Evolutionary conservation across 2,888 invertebrate species (phyloP).

Genomic region (Ennomos erosarius): DNA sequence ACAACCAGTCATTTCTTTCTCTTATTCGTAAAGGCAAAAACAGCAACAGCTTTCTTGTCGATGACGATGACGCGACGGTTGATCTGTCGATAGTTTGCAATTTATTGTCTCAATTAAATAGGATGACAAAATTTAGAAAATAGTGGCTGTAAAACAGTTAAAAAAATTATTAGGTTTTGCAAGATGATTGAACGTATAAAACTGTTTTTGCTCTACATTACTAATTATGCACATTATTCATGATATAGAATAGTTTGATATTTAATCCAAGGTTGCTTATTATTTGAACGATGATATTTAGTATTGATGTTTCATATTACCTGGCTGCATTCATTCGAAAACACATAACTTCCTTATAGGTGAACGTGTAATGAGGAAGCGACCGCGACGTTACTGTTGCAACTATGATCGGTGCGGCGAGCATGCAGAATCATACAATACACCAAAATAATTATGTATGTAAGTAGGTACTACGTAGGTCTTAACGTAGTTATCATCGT

Average conservation of each 20-base stretch:
- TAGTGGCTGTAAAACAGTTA: too few relatives aligned
- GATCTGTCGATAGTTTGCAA: slow-evolving; percentile 50
- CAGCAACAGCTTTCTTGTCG: slow-evolving; percentile 67
- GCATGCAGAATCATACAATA: slow-evolving; percentile 47
- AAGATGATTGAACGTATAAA: too few relatives aligned
- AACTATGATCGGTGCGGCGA: slow-evolving; percentile 46
- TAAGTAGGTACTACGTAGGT: too few relatives aligned
- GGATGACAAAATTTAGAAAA: background rate
- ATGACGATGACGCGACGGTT: slow-evolving; percentile 36
- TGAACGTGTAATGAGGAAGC: slow-evolving; percentile 60
- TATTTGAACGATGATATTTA: background rate
- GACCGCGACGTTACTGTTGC: slow-evolving; percentile 36
- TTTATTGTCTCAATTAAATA: slow-evolving; percentile 22
- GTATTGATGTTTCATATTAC: background rate
- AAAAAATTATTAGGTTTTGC: too few relatives aligned
- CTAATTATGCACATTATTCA: too few relatives aligned
- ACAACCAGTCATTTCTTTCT: slow-evolving; percentile 76
- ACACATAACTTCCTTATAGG: slow-evolving; percentile 44
- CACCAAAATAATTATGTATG: too few relatives aligned
- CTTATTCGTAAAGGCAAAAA: slow-evolving; percentile 66
- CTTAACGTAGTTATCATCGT: too few relatives aligned
- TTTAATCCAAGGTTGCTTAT: background rate
- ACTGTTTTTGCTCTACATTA: too few relatives aligned
- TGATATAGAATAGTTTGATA: too few relatives aligned
- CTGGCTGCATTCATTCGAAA: slow-evolving; percentile 10